Evolutionary conservation across 2,113 vertebrate species (phyloP).

Genomic region (Puffinus mauretanicus): DNA sequence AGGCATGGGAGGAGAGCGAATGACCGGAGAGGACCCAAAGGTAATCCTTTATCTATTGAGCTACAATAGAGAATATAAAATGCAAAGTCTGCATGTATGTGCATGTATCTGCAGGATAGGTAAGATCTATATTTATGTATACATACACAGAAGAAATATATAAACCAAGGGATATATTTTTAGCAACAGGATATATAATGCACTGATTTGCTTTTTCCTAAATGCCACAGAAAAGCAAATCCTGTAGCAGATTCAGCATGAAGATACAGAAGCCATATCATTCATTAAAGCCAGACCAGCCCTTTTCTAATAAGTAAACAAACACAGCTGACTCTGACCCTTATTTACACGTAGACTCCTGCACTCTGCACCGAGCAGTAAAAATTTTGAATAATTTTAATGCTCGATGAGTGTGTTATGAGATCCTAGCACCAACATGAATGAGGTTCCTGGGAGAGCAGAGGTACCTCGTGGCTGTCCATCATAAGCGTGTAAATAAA

Average conservation of each 20-base stretch:
- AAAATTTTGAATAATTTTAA: not conserved
- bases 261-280: not conserved
- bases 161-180: not conserved
- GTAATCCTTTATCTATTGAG: not conserved
- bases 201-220: not conserved
- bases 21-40: not conserved
- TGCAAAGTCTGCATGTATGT: not conserved
- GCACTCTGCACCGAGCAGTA: not conserved
- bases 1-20: not conserved
- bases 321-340: not conserved
- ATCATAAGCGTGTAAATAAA: not conserved
- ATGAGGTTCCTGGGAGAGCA: not conserved
- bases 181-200: not conserved
- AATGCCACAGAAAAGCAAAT: not conserved
- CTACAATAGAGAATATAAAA: not conserved
- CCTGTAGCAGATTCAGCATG: not conserved
- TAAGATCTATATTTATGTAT: not conserved
- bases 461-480: not conserved
- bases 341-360: not conserved
- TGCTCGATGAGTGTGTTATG: not conserved
- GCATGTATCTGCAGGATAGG: not conserved
- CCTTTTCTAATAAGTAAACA: not conserved
- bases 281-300: not conserved
- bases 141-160: not conserved
- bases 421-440: not conserved